Evolutionary conservation across 1,140 invertebrate genomes (phyloP), one percentile per base, ranked within the genome.

Genomic region (Drosophila nigrodunni): DNA sequence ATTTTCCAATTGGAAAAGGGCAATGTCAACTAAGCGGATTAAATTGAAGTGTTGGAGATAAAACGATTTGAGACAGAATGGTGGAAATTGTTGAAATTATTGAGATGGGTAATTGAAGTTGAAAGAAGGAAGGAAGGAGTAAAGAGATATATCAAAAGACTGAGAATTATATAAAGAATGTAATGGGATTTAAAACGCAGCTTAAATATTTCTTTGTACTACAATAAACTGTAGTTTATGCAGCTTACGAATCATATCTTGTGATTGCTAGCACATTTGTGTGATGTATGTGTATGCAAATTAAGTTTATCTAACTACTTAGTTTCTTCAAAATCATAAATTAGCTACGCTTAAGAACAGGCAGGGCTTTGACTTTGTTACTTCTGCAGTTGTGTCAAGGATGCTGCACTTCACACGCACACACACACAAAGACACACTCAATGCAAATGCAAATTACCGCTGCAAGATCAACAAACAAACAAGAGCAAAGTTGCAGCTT

Each of bases 241-340:
- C 7, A 3, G 25, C n/a, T 35, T 52, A 15, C 9, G 11, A n/a
- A 8, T 41, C 9, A 54, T 54, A 37, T 9, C 13, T 18, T 39
- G 52, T 41, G 15, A 9, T 54, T 25, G 10, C 15, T 54, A 21
- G 11, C 60, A 34, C 60, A 47, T 18, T 34, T 46, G 41, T 46
- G 47, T 34, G 15, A 60, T 47, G 68, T 74, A 67, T 60, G 71
- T 15, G 25, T 30, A 30, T 6, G 3, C 25, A 67, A 73, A 67
- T 67, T 41, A 57, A 59, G 70, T 73, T 59, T 67, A 47, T 44
- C 25, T 49, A 59, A 59, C 54, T 44, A 59, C 62, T 73, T 73
- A 66, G 41, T 62, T 50, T 15, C 11, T 35, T 57, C 54, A 30
- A 50, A 70, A 47, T 34, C 47, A 54, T 44, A 46, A 44, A 47